These are phyloP conservation scores for Urocitellus parryii DNA, from an alignment of 2,113 vertebrate species.

Conservation along the genomic window DNA sequence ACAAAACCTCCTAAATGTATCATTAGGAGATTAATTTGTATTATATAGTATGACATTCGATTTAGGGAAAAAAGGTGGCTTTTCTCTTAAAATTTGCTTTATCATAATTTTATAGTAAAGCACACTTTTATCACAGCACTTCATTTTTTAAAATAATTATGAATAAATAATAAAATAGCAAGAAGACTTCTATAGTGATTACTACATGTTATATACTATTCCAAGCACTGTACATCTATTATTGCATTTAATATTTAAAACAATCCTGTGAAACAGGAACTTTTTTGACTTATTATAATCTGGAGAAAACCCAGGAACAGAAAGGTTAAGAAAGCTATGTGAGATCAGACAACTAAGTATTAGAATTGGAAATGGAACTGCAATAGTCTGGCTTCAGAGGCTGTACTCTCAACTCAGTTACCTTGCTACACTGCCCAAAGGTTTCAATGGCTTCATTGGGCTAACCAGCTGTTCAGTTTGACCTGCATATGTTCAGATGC, in stretches of 20 bases:
- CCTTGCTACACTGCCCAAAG: background rate
- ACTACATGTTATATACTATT: background rate
- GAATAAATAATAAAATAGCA: background rate
- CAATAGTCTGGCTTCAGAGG: background rate
- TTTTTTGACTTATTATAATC: conserved; percentile 27
- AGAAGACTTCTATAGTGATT: background rate
- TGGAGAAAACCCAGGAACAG: background rate
- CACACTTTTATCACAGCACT: too few species aligned
- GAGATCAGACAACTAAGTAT: background rate
- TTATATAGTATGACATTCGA: too few species aligned
- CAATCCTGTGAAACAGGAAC: background rate
- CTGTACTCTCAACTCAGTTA: background rate
- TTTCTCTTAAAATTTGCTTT: too few species aligned
- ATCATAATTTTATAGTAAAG: too few species aligned
- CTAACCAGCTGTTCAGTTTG: background rate
- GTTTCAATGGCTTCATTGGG: background rate
- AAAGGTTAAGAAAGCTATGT: background rate
- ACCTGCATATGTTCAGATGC: background rate
- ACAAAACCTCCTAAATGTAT: background rate
- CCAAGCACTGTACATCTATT: background rate
- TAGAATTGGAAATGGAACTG: background rate
- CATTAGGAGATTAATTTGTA: too few species aligned
- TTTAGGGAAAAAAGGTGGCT: too few species aligned
- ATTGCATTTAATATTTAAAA: background rate
- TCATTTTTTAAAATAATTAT: too few species aligned